Evolutionary conservation across 2,888 invertebrate species (phyloP).

Genomic region (Acronicta leporina): DNA sequence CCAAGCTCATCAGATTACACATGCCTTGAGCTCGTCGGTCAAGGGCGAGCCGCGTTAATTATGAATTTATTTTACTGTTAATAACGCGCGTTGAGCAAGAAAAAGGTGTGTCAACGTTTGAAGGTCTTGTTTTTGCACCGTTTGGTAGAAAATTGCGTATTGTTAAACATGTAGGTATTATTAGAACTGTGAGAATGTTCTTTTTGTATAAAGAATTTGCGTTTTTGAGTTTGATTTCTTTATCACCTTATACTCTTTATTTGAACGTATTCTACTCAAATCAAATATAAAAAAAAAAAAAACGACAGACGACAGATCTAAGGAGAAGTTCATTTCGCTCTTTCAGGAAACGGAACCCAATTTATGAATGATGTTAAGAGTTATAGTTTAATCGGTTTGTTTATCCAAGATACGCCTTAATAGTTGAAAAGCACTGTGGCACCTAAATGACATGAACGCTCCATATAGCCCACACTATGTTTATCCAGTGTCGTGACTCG

Average conservation of each 20-base stretch:
- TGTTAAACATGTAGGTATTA: too few species aligned
- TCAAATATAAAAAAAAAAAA: too few species aligned
- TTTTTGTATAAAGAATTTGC: too few species aligned
- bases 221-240: too few species aligned
- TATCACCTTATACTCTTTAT: not conserved
- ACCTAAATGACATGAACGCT: slow-evolving; percentile 30
- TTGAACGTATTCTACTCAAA: too few species aligned
- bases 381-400: slow-evolving; percentile 1
- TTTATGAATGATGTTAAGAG: not conserved
- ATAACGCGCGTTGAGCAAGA: slow-evolving; percentile 36
- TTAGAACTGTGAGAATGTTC: not conserved
- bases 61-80: slow-evolving; percentile 54
- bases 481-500: slow-evolving; percentile 31
- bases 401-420: slow-evolving; percentile 13
- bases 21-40: slow-evolving; percentile 41
- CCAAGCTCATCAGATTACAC: slow-evolving; percentile 34
- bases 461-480: slow-evolving; percentile 27
- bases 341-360: too few species aligned
- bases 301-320: too few species aligned
- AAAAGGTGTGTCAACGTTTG: slow-evolving; percentile 43
- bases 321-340: too few species aligned
- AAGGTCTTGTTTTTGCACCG: slow-evolving; percentile 36
- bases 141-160: slow-evolving; percentile 13
- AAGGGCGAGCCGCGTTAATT: slow-evolving; percentile 48
- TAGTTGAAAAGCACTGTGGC: slow-evolving; percentile 15